phyloP scores from a whole-genome alignment of 1,140 invertebrate genomes.

The Alviniconcha marisindica region DNA sequence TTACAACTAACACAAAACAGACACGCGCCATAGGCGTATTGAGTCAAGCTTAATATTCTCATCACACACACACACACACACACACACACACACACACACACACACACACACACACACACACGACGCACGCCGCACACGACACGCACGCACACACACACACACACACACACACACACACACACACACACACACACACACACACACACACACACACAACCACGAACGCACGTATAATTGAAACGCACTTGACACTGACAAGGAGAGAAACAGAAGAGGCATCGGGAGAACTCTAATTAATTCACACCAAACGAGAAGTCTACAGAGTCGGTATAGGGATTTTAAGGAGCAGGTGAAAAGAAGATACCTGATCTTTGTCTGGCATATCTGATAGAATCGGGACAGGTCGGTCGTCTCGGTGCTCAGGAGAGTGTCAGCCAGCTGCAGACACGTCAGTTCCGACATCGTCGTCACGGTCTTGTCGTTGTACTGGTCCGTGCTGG shows the following conservation, averaged over 20 bases:
- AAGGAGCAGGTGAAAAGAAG: background rate
- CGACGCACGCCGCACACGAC: too few species aligned
- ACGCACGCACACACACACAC: too few species aligned
- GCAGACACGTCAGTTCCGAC: slow-evolving; percentile 31
- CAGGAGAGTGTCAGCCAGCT: slow-evolving; percentile 33
- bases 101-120: too few species aligned
- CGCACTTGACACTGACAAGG: too few species aligned
- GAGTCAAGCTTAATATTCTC: too few species aligned
- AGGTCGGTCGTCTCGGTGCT: slow-evolving; percentile 14
- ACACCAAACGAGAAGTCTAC: too few species aligned
- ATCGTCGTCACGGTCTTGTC: background rate
- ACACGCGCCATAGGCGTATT: too few species aligned
- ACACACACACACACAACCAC: slow-evolving; percentile 3
- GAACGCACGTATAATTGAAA: background rate
- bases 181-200: background rate
- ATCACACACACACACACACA: too few species aligned
- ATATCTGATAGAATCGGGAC: slow-evolving; percentile 13
- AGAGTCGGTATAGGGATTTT: background rate
- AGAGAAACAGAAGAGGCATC: background rate
- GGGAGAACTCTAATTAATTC: too few species aligned
- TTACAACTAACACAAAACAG: too few species aligned
- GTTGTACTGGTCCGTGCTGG: too few species aligned
- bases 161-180: slow-evolving; percentile 13
- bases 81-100: background rate
- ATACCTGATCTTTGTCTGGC: slow-evolving; percentile 38